phyloP scores from a whole-genome alignment of 2,113 vertebrate species.

The Hylia prasina region DNA sequence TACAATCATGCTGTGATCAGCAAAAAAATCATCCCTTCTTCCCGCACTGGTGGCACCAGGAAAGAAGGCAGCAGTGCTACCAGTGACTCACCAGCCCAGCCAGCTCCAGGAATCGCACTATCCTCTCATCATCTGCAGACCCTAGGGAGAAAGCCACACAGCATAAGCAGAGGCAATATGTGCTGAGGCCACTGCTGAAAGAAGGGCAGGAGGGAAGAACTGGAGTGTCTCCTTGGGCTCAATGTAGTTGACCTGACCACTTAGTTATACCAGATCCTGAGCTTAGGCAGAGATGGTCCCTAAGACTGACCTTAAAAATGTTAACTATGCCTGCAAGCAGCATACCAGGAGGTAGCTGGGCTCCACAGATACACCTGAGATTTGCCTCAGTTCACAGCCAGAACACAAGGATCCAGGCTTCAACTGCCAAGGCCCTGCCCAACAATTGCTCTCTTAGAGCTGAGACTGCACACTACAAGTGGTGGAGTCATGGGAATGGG shows the following conservation, averaged over 20 bases:
- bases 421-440: not conserved
- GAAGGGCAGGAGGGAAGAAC: not conserved
- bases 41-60: not conserved
- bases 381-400: not conserved
- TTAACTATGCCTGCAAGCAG: not conserved
- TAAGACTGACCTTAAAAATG: not conserved
- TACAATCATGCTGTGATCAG: not conserved
- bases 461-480: not conserved
- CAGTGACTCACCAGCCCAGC: conserved; percentile 85
- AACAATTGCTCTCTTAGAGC: not conserved
- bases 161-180: not conserved
- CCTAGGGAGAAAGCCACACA: conserved; percentile 68
- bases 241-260: not conserved
- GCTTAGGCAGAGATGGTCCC: not conserved
- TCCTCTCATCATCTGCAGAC: conserved; percentile 88
- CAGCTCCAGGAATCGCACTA: conserved; percentile 85
- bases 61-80: not conserved
- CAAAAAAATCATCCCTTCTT: not conserved
- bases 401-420: not conserved
- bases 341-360: not conserved
- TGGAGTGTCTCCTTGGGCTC: not conserved
- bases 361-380: not conserved
- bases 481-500: not conserved
- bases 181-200: not conserved
- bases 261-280: not conserved